Evolutionary conservation across 2,113 vertebrate species (phyloP).

Genomic region (Laticauda laticaudata): DNA sequence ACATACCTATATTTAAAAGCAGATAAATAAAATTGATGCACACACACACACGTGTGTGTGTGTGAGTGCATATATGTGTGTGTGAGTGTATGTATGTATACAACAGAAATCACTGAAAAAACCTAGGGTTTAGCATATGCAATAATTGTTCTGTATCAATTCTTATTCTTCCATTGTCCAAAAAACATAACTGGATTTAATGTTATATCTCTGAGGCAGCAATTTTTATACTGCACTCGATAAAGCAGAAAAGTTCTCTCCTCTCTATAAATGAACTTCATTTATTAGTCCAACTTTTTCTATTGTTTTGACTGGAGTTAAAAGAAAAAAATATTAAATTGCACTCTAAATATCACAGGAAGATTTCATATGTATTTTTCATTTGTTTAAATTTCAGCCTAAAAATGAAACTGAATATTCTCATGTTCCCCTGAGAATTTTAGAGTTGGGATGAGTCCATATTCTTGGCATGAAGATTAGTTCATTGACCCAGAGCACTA

Average conservation of each 20-base stretch:
- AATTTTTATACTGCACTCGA: background rate
- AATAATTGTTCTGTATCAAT: background rate
- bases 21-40: background rate
- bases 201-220: background rate
- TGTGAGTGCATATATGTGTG: background rate
- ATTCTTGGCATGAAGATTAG: conserved; percentile 10
- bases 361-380: conserved; percentile 1
- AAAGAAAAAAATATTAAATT: background rate
- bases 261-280: background rate
- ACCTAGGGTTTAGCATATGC: background rate
- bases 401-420: background rate
- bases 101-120: background rate
- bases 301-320: background rate
- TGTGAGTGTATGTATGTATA: background rate
- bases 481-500: background rate
- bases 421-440: background rate
- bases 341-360: background rate
- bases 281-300: background rate
- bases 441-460: background rate
- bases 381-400: background rate
- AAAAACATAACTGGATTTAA: background rate
- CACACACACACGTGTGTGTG: background rate
- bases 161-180: background rate
- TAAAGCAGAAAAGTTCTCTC: background rate
- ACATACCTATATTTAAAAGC: background rate